Conservation (phyloP, 2,113 vertebrate genomes). For the Calonectris borealis region DNA sequence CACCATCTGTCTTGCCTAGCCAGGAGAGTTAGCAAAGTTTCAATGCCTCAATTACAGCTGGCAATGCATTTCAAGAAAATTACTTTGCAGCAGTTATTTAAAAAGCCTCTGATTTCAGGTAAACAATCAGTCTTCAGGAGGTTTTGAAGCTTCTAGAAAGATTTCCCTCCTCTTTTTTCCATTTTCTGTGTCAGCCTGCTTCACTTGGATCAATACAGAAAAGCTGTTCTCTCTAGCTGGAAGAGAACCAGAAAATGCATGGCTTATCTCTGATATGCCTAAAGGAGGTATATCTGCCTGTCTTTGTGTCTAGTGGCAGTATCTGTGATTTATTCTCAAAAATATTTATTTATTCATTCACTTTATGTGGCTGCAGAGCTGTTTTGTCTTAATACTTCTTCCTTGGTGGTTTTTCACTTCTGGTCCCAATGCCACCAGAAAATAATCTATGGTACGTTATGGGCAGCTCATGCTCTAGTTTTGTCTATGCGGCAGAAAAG, state of each 20-base stretch:
- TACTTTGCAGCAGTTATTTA: neutral
- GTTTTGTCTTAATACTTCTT: neutral
- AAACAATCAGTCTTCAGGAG: neutral
- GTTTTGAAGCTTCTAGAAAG: neutral
- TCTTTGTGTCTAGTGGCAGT: neutral
- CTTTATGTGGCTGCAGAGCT: neutral
- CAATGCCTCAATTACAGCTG: neutral
- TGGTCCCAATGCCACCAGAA: neutral
- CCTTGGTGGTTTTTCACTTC: neutral
- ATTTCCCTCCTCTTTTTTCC: neutral
- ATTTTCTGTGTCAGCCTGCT: neutral
- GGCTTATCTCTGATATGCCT: neutral
- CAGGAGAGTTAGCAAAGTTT: neutral
- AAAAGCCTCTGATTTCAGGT: neutral
- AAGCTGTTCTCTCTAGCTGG: neutral
- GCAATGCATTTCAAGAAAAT: neutral
- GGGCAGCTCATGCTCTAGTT: neutral
- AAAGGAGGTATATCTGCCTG: neutral
- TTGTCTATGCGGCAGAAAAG: neutral
- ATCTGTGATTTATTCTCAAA: neutral
- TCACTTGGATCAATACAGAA: neutral
- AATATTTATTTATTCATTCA: neutral
- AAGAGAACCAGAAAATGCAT: neutral
- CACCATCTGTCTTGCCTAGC: neutral
- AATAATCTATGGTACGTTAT: neutral